Conservation (phyloP, 2,113 vertebrate species). For the Hemicordylus capensis region DNA sequence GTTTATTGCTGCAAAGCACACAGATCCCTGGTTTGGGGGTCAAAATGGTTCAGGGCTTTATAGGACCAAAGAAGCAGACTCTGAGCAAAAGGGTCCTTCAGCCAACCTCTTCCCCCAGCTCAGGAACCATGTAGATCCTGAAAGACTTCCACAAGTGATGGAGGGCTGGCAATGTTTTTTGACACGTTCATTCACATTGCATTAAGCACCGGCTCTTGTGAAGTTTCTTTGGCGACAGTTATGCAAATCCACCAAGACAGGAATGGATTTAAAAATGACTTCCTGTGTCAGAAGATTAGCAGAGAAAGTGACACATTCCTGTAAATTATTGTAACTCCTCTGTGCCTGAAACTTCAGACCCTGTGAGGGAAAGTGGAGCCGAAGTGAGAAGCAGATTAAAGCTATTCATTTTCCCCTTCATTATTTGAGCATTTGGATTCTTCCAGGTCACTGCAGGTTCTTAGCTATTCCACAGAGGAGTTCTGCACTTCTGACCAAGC, state of each 20-base stretch:
- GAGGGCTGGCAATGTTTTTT: slow-evolving; percentile 66
- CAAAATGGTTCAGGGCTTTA: neutral
- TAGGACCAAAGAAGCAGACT: neutral
- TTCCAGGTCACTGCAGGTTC: neutral
- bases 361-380: slow-evolving; percentile 16
- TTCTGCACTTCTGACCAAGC: neutral
- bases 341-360: slow-evolving; percentile 37
- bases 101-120: neutral
- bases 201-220: slow-evolving; percentile 67
- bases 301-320: slow-evolving; percentile 59
- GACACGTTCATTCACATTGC: slow-evolving; percentile 73
- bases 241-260: slow-evolving; percentile 72
- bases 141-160: slow-evolving; percentile 64
- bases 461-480: neutral
- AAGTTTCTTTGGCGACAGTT: slow-evolving; percentile 56
- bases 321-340: neutral
- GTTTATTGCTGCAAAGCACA: no score
- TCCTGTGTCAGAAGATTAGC: slow-evolving; percentile 64
- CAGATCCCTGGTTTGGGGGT: neutral
- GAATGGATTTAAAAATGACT: slow-evolving; percentile 70
- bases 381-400: slow-evolving; percentile 40
- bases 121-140: slow-evolving; percentile 64
- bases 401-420: slow-evolving; percentile 43
- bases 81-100: neutral
- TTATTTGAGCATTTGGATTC: neutral